Conservation (phyloP, 2,797 vertebrate genomes). For the Rhinella marina region DNA sequence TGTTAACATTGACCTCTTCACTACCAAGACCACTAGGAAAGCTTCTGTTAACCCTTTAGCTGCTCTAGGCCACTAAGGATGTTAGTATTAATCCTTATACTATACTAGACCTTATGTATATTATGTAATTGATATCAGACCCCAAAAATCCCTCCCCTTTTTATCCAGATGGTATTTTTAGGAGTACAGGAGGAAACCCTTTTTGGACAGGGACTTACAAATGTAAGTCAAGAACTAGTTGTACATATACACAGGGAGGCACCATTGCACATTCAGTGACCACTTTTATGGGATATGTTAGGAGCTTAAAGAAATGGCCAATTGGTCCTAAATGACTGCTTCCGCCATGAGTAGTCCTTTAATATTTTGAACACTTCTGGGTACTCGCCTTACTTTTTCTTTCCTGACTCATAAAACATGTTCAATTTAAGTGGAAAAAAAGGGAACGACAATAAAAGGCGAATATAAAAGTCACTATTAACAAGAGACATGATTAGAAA, state of each 20-base stretch:
- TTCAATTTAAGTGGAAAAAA: conserved; percentile 46
- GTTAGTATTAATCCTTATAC: not conserved
- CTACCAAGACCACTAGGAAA: not conserved
- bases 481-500: conserved; percentile 49
- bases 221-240: not conserved
- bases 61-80: not conserved
- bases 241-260: not conserved
- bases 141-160: too few relatives aligned
- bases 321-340: not conserved
- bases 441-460: conserved; percentile 32
- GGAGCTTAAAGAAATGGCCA: not conserved
- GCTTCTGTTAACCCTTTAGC: not conserved
- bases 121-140: not conserved
- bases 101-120: not conserved
- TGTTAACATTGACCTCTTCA: not conserved
- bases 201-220: not conserved
- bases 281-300: not conserved
- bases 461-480: conserved; percentile 48
- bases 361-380: not conserved
- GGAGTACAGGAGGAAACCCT: not conserved
- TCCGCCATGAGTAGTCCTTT: not conserved
- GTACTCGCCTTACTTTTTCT: not conserved
- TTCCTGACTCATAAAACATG: conserved; percentile 33
- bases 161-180: not conserved
- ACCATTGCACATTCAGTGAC: not conserved